Evolutionary conservation across 2,113 vertebrate species (phyloP).

Genomic region (Empidonax alnorum): DNA sequence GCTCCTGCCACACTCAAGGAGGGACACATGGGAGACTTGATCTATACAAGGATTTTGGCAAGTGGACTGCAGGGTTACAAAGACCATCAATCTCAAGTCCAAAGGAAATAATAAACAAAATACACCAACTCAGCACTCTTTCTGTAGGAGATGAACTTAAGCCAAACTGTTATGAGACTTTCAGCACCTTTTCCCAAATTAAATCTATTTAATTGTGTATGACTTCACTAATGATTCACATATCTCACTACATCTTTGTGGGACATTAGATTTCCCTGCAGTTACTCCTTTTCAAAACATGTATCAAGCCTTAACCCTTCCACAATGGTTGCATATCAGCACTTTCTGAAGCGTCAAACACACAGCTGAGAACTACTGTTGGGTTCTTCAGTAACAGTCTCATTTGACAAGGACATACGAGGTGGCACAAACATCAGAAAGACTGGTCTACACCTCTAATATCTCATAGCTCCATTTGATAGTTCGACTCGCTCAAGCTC

Average conservation of each 20-base stretch:
- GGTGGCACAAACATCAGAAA: background rate
- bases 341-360: background rate
- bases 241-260: background rate
- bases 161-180: background rate
- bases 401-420: background rate
- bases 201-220: background rate
- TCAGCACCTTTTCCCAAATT: background rate
- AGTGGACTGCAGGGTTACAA: background rate
- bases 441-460: background rate
- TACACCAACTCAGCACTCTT: background rate
- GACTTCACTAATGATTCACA: background rate
- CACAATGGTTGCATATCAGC: accelerated
- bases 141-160: background rate
- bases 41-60: background rate
- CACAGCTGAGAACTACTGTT: background rate
- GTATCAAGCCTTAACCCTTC: background rate
- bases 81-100: background rate
- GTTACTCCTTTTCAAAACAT: background rate
- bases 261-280: background rate
- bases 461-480: background rate
- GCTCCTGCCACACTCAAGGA: background rate
- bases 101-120: background rate
- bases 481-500: background rate
- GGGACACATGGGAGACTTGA: background rate
- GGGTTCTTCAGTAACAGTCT: background rate